Evolutionary conservation across 2,888 invertebrate species (phyloP).

Genomic region (Hirtodrosophila trivittata): DNA sequence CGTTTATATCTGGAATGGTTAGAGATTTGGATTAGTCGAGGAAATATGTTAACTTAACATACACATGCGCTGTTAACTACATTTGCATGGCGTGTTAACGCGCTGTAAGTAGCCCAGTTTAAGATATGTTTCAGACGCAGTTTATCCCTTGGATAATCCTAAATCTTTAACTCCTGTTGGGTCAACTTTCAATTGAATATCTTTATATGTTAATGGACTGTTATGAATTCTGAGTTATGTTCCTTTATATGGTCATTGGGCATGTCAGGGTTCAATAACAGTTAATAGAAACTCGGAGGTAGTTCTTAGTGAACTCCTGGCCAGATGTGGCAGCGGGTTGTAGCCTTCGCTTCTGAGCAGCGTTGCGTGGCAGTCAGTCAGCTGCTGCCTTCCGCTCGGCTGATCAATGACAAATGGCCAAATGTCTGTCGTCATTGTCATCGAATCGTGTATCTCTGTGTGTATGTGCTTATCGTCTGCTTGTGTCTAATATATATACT

Average conservation of each 20-base stretch:
- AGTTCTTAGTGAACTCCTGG: conserved; percentile 13
- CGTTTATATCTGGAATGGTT: conserved; percentile 80
- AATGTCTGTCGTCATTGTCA: conserved; percentile 22
- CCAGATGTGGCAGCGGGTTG: not conserved
- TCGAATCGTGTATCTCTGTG: not conserved
- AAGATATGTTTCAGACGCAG: no score
- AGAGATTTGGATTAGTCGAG: not conserved
- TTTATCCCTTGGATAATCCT: no score
- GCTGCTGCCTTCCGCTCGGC: conserved; percentile 41
- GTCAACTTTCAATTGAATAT: no score
- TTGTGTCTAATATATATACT: no score
- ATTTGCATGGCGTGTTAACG: no score
- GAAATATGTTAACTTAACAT: not conserved
- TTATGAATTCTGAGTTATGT: conserved; percentile 1
- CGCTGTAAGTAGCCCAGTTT: no score
- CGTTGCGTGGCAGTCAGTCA: conserved; percentile 41
- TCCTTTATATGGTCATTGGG: conserved; percentile 10
- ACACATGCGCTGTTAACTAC: no score
- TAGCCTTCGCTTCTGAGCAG: conserved; percentile 32
- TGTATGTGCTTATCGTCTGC: conserved; percentile 27
- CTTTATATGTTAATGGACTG: conserved; percentile 2
- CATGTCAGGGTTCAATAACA: conserved; percentile 7
- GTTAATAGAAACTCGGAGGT: no score
- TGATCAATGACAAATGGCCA: conserved; percentile 39
- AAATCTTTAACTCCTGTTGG: no score